phyloP scores from a whole-genome alignment of 2,888 invertebrate species.

The Pocota personata region DNA sequence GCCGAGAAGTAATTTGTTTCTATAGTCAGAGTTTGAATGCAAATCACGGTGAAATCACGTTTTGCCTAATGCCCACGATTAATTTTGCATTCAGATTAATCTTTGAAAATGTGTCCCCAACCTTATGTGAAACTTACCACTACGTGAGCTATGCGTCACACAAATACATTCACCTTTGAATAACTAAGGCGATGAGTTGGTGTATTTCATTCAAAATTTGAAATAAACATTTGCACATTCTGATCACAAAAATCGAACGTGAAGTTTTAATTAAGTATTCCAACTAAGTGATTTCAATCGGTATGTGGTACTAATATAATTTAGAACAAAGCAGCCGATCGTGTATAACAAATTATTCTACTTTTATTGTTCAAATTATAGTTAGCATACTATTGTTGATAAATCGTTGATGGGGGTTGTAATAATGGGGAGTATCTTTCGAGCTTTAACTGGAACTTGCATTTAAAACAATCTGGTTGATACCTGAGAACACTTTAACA shows the following conservation, averaged over 20 bases:
- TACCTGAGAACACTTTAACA: no score
- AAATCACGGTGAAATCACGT: background rate
- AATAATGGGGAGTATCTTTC: background rate
- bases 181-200: background rate
- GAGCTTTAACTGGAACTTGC: no score
- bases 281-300: background rate
- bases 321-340: background rate
- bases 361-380: background rate
- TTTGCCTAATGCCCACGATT: background rate
- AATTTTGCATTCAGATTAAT: background rate
- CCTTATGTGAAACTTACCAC: background rate
- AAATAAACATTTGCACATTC: background rate
- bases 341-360: background rate
- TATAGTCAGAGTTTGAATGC: background rate
- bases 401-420: background rate
- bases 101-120: background rate
- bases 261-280: background rate
- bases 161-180: background rate
- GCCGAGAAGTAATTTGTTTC: background rate
- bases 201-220: background rate
- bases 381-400: background rate
- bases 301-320: background rate
- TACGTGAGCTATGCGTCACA: background rate
- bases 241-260: background rate
- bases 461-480: no score